Base-by-base conservation (phyloP, 2,888 invertebrate species). In the Coelinius sp. region DNA sequence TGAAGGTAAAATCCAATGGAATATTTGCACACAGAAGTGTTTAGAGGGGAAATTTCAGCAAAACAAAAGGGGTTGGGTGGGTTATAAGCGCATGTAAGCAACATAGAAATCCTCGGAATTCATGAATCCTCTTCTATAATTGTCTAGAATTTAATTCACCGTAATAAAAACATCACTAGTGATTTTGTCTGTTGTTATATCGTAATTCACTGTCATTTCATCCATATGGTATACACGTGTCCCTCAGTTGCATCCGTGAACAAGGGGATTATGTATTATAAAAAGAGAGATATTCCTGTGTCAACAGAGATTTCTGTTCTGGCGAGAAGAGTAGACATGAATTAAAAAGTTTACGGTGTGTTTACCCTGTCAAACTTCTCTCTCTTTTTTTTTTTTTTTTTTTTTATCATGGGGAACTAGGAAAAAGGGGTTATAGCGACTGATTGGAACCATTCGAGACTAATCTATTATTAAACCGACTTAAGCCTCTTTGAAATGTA, bases 1-100 rank as follows among this genome's bases (percentile, higher is more conserved):
- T 56, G 68, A 64, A 70, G 74, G 71, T 76, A 73, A 73, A 77
- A 74, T 76, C 74, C 74, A 71, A 74, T 76, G 76, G 73, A 67
- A 69, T 67, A 64, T 67, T 49, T 63, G 52, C 20, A 1, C 14
- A 53, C 12, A 46, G n/a, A n/a, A 22, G n/a, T 31, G 41, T 35
- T 38, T 31, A 59, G 64, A 53, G 63, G 69, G 71, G 68, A 71
- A 75, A 73, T 75, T 71, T 75, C 52, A 38, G 72, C 20, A 75
- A 73, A 75, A 75, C 73, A 75, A 74, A 20, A 71, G 68, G 71
- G 71, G 59, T n/a, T n/a, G n/a, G n/a, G n/a, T n/a, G n/a, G n/a
- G n/a, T n/a, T n/a, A n/a, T n/a, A n/a, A n/a, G n/a, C n/a, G n/a
- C n/a, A n/a, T n/a, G n/a, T n/a, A n/a, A n/a, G n/a, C n/a, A n/a